Conservation (phyloP, 2,888 invertebrate species). For the Acanthosepion pharaonis region DNA sequence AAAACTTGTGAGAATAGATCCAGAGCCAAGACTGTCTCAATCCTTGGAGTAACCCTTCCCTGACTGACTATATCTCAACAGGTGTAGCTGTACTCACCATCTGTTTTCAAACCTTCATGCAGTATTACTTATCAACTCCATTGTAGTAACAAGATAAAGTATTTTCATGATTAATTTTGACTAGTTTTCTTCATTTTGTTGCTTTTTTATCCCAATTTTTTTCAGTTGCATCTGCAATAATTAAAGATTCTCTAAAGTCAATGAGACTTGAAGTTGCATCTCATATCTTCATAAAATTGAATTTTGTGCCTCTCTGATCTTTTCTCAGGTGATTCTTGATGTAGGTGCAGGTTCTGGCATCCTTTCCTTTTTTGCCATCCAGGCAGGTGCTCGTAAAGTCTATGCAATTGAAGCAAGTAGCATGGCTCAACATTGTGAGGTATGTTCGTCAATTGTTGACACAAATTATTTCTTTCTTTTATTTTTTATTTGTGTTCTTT, state of each 20-base stretch:
- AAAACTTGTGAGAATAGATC: no score
- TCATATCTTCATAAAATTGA: not conserved
- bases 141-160: no score
- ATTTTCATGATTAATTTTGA: no score
- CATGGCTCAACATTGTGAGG: constrained; percentile 89
- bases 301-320: not conserved
- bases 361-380: constrained; percentile 96
- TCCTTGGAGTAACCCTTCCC: no score
- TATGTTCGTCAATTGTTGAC: constrained; percentile 52
- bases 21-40: no score
- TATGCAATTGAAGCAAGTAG: constrained; percentile 99
- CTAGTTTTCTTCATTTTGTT: no score
- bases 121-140: no score
- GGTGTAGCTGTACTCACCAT: no score
- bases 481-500: not conserved
- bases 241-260: not conserved
- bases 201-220: no score
- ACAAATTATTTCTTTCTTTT: not conserved
- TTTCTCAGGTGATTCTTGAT: constrained; percentile 87
- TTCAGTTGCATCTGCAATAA: no score
- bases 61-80: no score
- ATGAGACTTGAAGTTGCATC: not conserved
- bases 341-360: constrained; percentile 99
- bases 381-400: constrained; percentile 95
- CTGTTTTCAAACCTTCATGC: no score